Evolutionary conservation across 2,888 invertebrate species (phyloP).

Genomic region (Mallateleia sp.): DNA sequence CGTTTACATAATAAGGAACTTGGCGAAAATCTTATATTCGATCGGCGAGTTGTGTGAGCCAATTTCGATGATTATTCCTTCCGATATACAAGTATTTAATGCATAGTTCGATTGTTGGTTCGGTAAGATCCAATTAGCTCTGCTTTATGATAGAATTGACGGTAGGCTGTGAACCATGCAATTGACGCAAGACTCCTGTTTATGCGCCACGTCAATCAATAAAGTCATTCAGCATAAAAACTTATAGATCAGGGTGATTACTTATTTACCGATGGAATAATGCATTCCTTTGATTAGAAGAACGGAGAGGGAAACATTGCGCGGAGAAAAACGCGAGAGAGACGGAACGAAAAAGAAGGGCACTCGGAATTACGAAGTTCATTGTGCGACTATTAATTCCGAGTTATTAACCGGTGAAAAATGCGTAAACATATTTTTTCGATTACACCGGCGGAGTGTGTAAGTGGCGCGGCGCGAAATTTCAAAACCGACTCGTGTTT

Average conservation of each 20-base stretch:
- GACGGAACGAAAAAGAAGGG: neutral
- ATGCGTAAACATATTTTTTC: conserved; percentile 47
- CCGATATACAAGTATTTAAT: conserved; percentile 73
- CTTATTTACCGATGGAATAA: conserved; percentile 65
- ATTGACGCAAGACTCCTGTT: conserved; percentile 67
- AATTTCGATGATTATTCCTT: conserved; percentile 59
- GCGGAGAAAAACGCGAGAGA: conserved; percentile 6
- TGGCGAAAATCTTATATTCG: conserved; percentile 43
- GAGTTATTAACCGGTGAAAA: conserved; percentile 27
- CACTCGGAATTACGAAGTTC: conserved; percentile 16
- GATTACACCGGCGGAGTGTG: neutral
- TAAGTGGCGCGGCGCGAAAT: conserved; percentile 17
- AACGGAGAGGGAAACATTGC: neutral
- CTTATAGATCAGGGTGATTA: conserved; percentile 60
- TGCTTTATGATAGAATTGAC: conserved; percentile 75
- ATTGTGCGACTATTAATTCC: conserved; percentile 51
- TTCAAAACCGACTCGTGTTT: conserved; percentile 36
- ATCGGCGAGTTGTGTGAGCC: conserved; percentile 20
- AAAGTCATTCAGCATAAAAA: conserved; percentile 58
- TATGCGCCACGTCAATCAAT: conserved; percentile 67
- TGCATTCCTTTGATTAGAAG: conserved; percentile 46
- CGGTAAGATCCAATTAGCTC: conserved; percentile 73
- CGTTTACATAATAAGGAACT: conserved; percentile 52
- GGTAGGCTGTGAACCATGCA: conserved; percentile 69
- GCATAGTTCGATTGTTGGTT: conserved; percentile 63